Percentiles rank a stretch among this genome's conserved stretches.
These are phyloP conservation scores for Apotomis capreana DNA, from an alignment of 2,888 invertebrate species.

Conservation along the genomic window DNA sequence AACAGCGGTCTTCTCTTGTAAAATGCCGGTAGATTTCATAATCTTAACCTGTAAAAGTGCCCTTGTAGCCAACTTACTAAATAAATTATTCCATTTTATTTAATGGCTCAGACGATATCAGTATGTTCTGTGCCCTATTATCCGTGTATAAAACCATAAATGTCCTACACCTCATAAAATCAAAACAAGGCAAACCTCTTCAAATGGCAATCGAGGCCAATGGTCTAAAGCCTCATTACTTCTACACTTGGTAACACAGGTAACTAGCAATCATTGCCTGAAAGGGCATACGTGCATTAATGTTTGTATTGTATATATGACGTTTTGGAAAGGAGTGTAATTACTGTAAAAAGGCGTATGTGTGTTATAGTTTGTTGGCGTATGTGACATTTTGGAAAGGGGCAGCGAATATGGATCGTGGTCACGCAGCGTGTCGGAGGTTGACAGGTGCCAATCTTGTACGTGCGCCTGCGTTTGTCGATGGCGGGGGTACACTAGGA, in stretches of 20 bases:
- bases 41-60: too few species aligned
- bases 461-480: constrained; percentile 59
- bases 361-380: neutral
- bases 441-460: constrained; percentile 81
- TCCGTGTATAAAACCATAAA: too few species aligned
- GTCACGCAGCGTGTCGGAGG: constrained; percentile 62
- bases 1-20: too few species aligned
- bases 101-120: too few species aligned
- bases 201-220: constrained; percentile 30
- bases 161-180: constrained; percentile 4
- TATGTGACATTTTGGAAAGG: neutral
- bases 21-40: too few species aligned
- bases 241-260: constrained; percentile 18
- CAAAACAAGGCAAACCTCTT: neutral
- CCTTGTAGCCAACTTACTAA: too few species aligned
- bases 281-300: neutral
- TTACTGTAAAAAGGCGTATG: neutral
- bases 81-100: too few species aligned
- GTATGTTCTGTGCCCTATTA: too few species aligned
- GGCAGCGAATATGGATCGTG: constrained; percentile 48
- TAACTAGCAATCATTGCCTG: neutral
- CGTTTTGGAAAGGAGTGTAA: neutral
- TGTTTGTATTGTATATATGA: neutral
- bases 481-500: constrained; percentile 43
- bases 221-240: constrained; percentile 32